These are phyloP conservation scores for Galemys pyrenaicus DNA, from an alignment of 2,113 vertebrate species.

Conservation along the genomic window DNA sequence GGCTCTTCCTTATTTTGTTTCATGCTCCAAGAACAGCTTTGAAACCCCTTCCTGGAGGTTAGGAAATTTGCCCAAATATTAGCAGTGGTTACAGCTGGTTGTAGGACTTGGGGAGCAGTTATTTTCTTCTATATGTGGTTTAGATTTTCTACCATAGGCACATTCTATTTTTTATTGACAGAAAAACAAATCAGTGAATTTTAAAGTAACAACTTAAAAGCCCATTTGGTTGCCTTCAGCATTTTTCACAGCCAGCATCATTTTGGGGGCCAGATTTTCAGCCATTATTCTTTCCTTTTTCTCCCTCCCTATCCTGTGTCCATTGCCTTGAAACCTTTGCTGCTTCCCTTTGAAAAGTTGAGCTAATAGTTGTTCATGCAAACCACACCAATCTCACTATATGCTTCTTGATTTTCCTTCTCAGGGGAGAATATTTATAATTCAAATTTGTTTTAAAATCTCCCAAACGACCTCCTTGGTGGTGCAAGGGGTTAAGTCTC, in stretches of 20 bases:
- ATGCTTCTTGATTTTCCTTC: neutral
- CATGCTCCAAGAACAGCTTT: neutral
- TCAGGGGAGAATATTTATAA: neutral
- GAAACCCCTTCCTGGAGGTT: neutral
- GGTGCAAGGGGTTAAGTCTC: too few species aligned
- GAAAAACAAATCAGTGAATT: conserved; percentile 23
- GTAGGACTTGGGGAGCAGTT: neutral
- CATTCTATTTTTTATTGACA: conserved; percentile 27
- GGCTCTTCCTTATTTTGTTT: neutral
- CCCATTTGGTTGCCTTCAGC: neutral
- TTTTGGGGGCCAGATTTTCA: neutral
- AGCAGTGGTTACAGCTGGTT: neutral
- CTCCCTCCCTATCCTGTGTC: neutral
- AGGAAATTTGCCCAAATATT: neutral
- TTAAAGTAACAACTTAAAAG: conserved; percentile 38
- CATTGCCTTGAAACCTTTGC: neutral
- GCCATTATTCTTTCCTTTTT: neutral
- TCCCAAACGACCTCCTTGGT: too few species aligned
- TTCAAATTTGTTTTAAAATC: neutral
- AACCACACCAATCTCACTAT: neutral
- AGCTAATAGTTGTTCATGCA: neutral
- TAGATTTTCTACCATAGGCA: conserved; percentile 32
- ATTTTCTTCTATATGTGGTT: conserved; percentile 19
- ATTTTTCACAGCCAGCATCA: neutral
- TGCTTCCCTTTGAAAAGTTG: neutral